Base-by-base conservation (phyloP, 2,113 vertebrate species). In the Scatophagus argus region DNA sequence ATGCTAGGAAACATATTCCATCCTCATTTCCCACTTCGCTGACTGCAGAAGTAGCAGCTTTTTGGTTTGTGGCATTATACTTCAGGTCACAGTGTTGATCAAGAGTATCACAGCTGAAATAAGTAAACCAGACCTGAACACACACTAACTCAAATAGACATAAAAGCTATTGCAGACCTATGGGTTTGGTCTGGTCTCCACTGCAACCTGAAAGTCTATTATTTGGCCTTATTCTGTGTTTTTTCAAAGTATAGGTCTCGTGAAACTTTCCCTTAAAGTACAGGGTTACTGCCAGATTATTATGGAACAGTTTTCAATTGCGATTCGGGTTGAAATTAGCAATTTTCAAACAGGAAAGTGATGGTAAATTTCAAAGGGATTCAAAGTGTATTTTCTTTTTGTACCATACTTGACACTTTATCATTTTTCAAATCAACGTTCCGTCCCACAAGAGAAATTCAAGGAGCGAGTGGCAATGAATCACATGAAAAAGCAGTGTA, bases 381-480 rank as follows among this genome's bases (percentile, higher is more conserved):
- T 83, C 68, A 74, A 58, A 80, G 72, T 55, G 43, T 27, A 13
- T 64, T 44, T 55, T 66, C 34, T 56, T 36, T 79, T 74, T 72
- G 56, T 87, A 74, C 76, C 74, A 58, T 66, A 68, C 58, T 82
- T 47, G 32, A 79, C 74, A 55, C 56, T 74, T 90, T 70, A 83
- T 79, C 82, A 85, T 91, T 91, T 92, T 89, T 91, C 68, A 82
- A 77, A 89, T 89, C 83, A 88, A 91, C 86, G 59, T 91, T 88
- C 67, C 84, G 65, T 80, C 82, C 39, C 55, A 21, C 67, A 75
- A 81, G 83, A 91, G 74, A 89, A 83, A 87, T 84, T 90, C 74
- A 56, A 79, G 82, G 39, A 63, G 29, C 32, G 62, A 72, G 76
- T 1, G 7, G 44, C 79, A 88, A 89, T 89, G 84, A 86, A 87